These are phyloP conservation scores for Mola mola DNA, from an alignment of 2,113 vertebrate genomes.

Conservation along the genomic window DNA sequence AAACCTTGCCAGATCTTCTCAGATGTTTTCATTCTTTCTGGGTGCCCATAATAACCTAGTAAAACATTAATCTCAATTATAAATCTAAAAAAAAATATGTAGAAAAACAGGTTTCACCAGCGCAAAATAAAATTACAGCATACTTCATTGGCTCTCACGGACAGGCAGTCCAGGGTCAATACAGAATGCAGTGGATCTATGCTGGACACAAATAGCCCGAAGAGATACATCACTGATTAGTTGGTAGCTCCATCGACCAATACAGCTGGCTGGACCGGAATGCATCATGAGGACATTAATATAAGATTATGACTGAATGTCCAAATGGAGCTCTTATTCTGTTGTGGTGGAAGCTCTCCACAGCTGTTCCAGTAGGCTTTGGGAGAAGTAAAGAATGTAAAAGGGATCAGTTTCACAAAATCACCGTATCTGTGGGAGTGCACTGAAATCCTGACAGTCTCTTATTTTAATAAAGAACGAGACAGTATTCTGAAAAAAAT, in stretches of 20 bases:
- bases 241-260: constrained; percentile 25
- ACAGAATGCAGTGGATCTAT: constrained; percentile 49
- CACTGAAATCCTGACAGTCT: neutral
- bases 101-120: neutral
- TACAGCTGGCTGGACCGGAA: constrained; percentile 42
- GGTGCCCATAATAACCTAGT: too few relatives aligned
- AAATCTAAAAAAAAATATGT: too few relatives aligned
- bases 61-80: too few relatives aligned
- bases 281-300: constrained; percentile 50
- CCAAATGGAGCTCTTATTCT: constrained; percentile 34
- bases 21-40: too few relatives aligned
- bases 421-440: neutral
- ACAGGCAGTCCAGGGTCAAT: constrained; percentile 37
- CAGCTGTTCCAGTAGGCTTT: constrained; percentile 44
- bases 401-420: constrained; percentile 10
- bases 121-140: neutral
- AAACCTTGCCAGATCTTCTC: too few relatives aligned
- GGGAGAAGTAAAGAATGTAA: constrained; percentile 3
- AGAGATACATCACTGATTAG: constrained; percentile 61
- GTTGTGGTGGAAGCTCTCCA: constrained; percentile 21
- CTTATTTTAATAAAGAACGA: neutral
- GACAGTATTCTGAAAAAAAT: neutral
- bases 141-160: constrained; percentile 16
- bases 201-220: constrained; percentile 54
- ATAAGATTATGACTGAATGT: constrained; percentile 53